Percentiles rank a stretch among this genome's conserved stretches.
These are phyloP conservation scores for Thereva nobilitata DNA, from an alignment of 2,888 invertebrate species.

Conservation along the genomic window DNA sequence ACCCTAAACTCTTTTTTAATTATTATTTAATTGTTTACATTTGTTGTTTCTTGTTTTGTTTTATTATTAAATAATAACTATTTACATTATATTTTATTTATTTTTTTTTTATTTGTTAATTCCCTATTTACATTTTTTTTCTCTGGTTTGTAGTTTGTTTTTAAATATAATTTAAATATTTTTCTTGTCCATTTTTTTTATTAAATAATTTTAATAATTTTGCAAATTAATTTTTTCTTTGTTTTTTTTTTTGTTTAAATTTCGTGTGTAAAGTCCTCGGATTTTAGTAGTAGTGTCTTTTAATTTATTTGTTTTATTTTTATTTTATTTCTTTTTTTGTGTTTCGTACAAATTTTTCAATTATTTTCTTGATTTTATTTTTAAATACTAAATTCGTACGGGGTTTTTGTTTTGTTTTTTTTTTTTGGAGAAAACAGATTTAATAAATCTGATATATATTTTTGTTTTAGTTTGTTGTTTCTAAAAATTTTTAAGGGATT, in stretches of 20 bases:
- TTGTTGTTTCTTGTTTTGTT: neutral
- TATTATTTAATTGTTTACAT: conserved; percentile 1
- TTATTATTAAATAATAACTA: neutral
- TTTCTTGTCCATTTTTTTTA: neutral
- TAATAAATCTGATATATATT: no score
- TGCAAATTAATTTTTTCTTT: conserved; percentile 3
- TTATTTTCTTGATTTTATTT: neutral
- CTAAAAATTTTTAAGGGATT: neutral
- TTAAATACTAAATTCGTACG: neutral
- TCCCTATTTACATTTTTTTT: neutral
- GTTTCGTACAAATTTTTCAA: neutral
- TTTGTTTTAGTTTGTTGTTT: no score
- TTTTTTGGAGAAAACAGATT: no score
- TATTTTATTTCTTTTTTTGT: no score
- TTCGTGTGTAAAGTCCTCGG: no score
- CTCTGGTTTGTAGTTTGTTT: neutral
- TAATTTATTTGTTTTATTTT: no score
- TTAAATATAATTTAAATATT: conserved; percentile 1
- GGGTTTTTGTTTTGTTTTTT: no score
- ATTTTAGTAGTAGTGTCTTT: no score
- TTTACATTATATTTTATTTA: conserved; percentile 5
- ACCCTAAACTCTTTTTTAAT: conserved; percentile 7
- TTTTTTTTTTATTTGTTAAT: neutral
- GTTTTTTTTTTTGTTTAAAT: neutral
- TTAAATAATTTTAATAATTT: conserved; percentile 1